Conservation (phyloP, 2,888 invertebrate genomes). For the Steinernema carpocapsae region DNA sequence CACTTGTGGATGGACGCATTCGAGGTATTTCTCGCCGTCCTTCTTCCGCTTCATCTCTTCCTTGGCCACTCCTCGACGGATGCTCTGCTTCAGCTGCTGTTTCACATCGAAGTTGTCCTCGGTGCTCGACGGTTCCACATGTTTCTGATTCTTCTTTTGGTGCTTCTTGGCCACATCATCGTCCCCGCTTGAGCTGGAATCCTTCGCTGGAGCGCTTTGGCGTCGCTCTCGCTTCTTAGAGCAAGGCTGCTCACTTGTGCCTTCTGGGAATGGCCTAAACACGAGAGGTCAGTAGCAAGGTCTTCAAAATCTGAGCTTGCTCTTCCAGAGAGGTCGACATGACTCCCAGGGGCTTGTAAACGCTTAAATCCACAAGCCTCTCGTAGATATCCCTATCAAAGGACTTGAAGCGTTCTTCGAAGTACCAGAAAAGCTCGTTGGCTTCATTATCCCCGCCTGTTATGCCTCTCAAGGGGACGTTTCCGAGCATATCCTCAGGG, state of each 20-base stretch:
- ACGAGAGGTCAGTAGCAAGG: too few relatives aligned
- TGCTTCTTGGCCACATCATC: not conserved
- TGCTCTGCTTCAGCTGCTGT: slow-evolving; percentile 20
- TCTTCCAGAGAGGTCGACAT: not conserved
- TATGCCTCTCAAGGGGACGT: not conserved
- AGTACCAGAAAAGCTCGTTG: not conserved
- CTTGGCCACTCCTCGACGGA: not conserved
- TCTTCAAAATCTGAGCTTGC: not conserved
- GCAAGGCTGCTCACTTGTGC: not conserved
- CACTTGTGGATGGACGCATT: slow-evolving; percentile 22
- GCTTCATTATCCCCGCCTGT: not conserved
- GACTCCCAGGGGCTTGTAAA: slow-evolving; percentile 17
- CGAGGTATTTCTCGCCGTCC: slow-evolving; percentile 16
- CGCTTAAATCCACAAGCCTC: slow-evolving; percentile 3
- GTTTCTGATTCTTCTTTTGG: slow-evolving; percentile 2
- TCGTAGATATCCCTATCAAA: slow-evolving; percentile 18
- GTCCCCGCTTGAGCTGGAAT: too few relatives aligned
- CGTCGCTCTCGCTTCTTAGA: not conserved
- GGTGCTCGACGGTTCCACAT: not conserved
- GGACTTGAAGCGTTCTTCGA: slow-evolving; percentile 11
- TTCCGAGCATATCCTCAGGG: not conserved
- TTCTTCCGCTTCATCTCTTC: slow-evolving; percentile 15
- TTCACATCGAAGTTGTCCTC: not conserved
- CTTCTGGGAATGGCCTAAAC: too few relatives aligned
- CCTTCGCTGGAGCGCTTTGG: not conserved